Base-by-base conservation (phyloP, 2,113 vertebrate species). In the Hystrix brachyura region DNA sequence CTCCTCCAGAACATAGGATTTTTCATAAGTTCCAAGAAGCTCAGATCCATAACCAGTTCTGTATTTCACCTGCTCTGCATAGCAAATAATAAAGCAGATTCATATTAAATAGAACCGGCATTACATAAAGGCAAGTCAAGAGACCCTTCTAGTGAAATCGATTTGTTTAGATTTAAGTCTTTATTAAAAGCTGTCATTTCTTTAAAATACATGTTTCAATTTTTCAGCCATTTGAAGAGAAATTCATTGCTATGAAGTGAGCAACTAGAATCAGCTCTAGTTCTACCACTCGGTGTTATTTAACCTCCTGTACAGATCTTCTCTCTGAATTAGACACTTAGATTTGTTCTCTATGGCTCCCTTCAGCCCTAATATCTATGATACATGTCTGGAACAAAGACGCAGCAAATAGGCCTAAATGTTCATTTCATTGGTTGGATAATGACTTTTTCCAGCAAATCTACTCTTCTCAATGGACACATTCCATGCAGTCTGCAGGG, bases 41-140 rank as follows among this genome's bases (percentile, higher is more conserved):
- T 78, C 10, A 29, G 6, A 7, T 48, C n/a, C 51, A 18, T 91
- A 38, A 78, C 0, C 0, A 8, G 55, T 71, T 91, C 29, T 21
- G 21, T 34, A 80, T 83, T n/a, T 27, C 14, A 34, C 3, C 81
- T 51, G 21, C 15, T 78, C 29, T 57, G 43, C 3, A 18, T 6
- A 60, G 27, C 18, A 95, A 79, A 78, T 62, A 53, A 87, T 91
- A 87, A 15, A 95, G 79, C n/a, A 91, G 17, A 43, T 94, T 81
- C 67, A 84, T 46, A 62, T 14, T n/a, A 25, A 94, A 38, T 69
- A 76, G 2, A 71, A 84, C 15, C 74, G 57, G 19, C 25, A 53
- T 79, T 96, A 92, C 19, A 65, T 51, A 62, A 23, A 55, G 12
- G 38, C 19, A 94, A 82, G 34, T n/a, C 38, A 64, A 17, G 32